phyloP scores from a whole-genome alignment of 2,113 vertebrate species.

The Heteronetta atricapilla region DNA sequence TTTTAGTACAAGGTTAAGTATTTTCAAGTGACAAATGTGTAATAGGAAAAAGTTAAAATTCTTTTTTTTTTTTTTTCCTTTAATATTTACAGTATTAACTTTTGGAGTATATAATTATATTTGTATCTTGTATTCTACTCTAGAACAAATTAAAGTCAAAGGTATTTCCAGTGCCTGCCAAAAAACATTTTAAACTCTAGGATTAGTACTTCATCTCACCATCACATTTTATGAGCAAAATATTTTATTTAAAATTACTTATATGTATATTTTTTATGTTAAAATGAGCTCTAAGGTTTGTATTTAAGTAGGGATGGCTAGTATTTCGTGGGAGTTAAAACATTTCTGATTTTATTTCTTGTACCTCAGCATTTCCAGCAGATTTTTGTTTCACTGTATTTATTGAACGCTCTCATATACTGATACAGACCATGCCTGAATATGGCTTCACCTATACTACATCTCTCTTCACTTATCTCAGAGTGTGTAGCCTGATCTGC shows the following conservation, averaged over 20 bases:
- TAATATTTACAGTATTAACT: neutral
- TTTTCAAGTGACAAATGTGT: neutral
- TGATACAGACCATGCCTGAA: neutral
- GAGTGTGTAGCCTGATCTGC: neutral
- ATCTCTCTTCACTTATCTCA: neutral
- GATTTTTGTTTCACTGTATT: neutral
- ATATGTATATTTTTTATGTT: neutral
- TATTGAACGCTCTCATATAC: neutral
- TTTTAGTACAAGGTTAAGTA: neutral
- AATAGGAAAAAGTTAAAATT: neutral
- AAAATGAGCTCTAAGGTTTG: neutral
- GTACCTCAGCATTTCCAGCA: neutral
- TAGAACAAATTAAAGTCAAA: neutral
- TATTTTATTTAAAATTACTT: neutral
- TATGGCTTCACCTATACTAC: neutral
- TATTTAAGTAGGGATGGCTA: neutral
- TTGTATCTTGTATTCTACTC: neutral
- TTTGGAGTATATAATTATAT: accelerated
- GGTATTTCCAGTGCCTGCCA: neutral
- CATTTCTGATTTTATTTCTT: neutral
- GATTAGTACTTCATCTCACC: neutral
- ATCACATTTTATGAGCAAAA: neutral
- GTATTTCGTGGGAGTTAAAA: neutral
- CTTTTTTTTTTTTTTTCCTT: neutral
- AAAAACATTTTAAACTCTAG: neutral